Percentiles rank a stretch among this genome's conserved stretches.
Evolutionary conservation across 53 echinoderm and acorn worm genomes (phyloP).

Genomic region (Crossaster papposus): DNA sequence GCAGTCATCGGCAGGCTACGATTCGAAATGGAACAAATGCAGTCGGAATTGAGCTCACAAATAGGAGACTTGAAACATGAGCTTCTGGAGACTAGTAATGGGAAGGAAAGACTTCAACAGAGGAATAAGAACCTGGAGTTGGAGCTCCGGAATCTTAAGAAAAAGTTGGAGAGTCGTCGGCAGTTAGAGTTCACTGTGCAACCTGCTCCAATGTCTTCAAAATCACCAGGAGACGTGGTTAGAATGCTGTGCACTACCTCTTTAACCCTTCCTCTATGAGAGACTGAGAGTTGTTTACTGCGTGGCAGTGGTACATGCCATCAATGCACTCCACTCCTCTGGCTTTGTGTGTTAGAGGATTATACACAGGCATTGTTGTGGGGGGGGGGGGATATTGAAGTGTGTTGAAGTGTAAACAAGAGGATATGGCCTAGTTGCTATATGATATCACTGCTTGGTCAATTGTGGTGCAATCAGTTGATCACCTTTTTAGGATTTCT

Average conservation of each 20-base stretch:
- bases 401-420: too few relatives aligned
- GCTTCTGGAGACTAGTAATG: constrained; percentile 59
- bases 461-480: too few relatives aligned
- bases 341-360: too few relatives aligned
- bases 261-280: too few relatives aligned
- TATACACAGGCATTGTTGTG: too few relatives aligned
- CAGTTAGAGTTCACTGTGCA: constrained; percentile 26
- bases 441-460: too few relatives aligned
- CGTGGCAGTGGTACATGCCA: too few relatives aligned
- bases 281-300: too few relatives aligned
- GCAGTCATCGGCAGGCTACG: constrained; percentile 22
- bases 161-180: constrained; percentile 43
- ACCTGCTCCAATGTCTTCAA: not conserved
- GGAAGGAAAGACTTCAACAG: constrained; percentile 63
- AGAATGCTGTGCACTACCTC: not conserved
- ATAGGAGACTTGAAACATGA: constrained; percentile 44
- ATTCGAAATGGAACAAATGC: constrained; percentile 29
- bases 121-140: constrained; percentile 70
- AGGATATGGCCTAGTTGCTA: too few relatives aligned
- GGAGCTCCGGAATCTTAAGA: constrained; percentile 64
- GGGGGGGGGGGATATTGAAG: too few relatives aligned
- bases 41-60: constrained; percentile 16
- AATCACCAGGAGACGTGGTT: constrained; percentile 22
- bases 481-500: too few relatives aligned
- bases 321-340: too few relatives aligned